Conservation (phyloP, 2,888 invertebrate genomes). For the Stratiomys singularior region DNA sequence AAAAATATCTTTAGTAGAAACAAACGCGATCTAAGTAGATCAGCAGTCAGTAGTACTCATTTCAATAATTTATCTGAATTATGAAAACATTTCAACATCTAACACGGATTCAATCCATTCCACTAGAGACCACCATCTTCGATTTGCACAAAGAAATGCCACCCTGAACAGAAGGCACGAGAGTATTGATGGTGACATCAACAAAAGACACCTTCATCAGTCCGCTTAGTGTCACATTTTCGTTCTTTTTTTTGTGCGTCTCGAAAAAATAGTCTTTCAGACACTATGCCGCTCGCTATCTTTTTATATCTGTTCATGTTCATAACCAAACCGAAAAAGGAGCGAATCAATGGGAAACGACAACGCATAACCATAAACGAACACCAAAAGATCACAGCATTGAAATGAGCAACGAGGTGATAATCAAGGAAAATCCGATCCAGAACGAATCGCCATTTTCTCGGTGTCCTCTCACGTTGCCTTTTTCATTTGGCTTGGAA, state of each 20-base stretch:
- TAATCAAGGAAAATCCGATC: slow-evolving; percentile 52
- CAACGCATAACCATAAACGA: slow-evolving; percentile 32
- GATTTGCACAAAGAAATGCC: slow-evolving; percentile 25
- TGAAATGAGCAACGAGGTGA: slow-evolving; percentile 49
- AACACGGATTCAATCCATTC: too few species aligned
- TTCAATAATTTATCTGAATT: too few species aligned
- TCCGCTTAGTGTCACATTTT: slow-evolving; percentile 39
- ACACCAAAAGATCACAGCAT: slow-evolving; percentile 16
- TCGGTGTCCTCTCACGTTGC: slow-evolving; percentile 53
- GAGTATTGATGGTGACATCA: slow-evolving; percentile 44
- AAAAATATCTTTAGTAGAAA: too few species aligned
- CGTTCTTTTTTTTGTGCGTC: neutral
- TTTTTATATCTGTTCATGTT: slow-evolving; percentile 25
- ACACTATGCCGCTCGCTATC: slow-evolving; percentile 16
- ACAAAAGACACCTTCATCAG: slow-evolving; percentile 46
- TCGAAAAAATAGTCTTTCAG: slow-evolving; percentile 10
- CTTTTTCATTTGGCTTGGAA: neutral
- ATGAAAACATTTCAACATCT: too few species aligned
- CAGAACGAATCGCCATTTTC: slow-evolving; percentile 56
- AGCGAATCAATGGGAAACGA: slow-evolving; percentile 32
- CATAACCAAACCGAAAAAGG: slow-evolving; percentile 6
- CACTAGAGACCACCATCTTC: slow-evolving; percentile 24
- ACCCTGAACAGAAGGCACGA: slow-evolving; percentile 50
- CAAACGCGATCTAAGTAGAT: too few species aligned
- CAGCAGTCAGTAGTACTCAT: too few species aligned